Percentiles rank a stretch among this genome's conserved stretches.
Conservation (phyloP, 2,797 vertebrate genomes). For the Aratinga solstitialis region DNA sequence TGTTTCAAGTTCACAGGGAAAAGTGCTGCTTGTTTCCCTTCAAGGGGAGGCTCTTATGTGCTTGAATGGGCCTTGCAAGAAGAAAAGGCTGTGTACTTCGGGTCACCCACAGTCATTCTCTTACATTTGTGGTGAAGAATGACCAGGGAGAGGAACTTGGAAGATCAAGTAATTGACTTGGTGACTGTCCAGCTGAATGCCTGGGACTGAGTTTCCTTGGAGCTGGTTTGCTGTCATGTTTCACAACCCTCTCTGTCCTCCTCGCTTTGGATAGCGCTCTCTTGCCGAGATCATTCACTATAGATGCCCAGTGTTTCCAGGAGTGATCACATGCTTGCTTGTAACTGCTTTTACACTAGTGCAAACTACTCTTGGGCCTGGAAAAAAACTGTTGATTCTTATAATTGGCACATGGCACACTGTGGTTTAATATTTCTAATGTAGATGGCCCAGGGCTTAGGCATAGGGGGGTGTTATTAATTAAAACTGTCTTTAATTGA, state of each 20-base stretch:
- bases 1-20: background rate
- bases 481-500: slow-evolving; percentile 26
- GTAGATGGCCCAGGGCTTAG: background rate
- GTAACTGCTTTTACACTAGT: background rate
- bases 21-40: background rate
- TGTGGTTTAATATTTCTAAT: background rate
- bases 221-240: background rate
- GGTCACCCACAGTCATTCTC: background rate
- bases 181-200: background rate
- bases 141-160: background rate
- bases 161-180: background rate
- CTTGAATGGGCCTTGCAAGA: background rate
- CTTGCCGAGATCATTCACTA: accelerated
- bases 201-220: background rate
- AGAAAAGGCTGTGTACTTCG: background rate
- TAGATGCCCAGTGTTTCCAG: background rate
- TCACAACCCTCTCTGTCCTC: background rate
- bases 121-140: background rate
- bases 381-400: background rate
- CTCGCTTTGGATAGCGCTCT: accelerated
- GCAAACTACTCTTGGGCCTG: background rate
- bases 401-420: background rate
- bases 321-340: background rate
- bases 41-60: background rate
- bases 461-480: background rate